Conservation (phyloP, 1,140 invertebrate genomes). For the Melitaea cinxia region DNA sequence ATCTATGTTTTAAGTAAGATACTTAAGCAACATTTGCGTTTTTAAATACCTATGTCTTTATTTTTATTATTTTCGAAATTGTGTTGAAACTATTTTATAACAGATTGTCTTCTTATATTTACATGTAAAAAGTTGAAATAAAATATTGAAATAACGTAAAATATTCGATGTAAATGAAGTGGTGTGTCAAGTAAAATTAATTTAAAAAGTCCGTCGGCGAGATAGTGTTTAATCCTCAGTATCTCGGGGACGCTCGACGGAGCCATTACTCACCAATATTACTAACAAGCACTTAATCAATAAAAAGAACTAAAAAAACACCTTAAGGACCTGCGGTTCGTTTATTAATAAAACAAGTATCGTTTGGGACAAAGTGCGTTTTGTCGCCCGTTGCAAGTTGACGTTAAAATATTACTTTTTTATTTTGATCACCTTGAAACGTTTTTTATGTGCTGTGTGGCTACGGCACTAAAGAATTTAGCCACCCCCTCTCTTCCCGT, state of each 20-base stretch:
- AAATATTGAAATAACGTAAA: no score
- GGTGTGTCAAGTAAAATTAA: background rate
- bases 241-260: conserved; percentile 1
- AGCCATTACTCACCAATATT: conserved; percentile 7
- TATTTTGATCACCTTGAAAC: background rate
- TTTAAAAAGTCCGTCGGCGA: background rate
- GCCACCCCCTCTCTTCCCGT: no score
- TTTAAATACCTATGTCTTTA: no score
- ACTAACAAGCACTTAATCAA: background rate
- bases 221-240: background rate
- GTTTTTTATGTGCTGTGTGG: no score
- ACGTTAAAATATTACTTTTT: background rate
- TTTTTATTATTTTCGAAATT: no score
- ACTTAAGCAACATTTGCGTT: no score
- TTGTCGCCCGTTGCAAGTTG: background rate
- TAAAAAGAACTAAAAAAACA: background rate
- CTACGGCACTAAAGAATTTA: no score
- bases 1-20: background rate
- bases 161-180: background rate
- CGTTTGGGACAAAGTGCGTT: background rate
- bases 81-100: background rate
- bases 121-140: no score
- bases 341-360: background rate
- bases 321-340: background rate
- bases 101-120: no score